Evolutionary conservation across 2,888 invertebrate species (phyloP), one percentile per base, ranked within the genome.

Genomic region (Stomorhina lunata): DNA sequence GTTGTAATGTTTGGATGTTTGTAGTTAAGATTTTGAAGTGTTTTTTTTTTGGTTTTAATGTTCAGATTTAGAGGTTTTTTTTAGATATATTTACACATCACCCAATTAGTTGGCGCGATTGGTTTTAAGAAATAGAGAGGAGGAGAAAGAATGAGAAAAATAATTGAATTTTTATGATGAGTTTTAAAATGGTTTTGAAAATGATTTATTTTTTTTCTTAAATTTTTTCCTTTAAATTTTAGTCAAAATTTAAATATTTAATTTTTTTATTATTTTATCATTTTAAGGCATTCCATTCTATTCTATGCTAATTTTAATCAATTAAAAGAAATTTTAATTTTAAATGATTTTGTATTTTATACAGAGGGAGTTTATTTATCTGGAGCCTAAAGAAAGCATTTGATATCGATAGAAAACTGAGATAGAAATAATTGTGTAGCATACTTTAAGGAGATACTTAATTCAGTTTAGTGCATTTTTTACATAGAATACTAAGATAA

Each of bases 41-140:
- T 40, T 25, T 27, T 37, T 10, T 40, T 73, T 10, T 61, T 50
- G 40, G 15, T 57, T 32, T 9, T 27, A 17, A 45, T 25, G 57
- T 50, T 17, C 15, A 27, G 45, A 48, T 43, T 9, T 4, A 61
- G n/a, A n/a, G n/a, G n/a, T 48, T 66, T 29, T n/a, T 57, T 29
- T 66, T 55, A 43, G 9, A 25, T 48, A 50, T 72, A 79, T 79
- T 73, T 65, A 66, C 79, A 80, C 17, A 59, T 72, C 72, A 43
- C 66, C 79, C 57, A 80, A 66, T 80, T 80, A 73, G 79, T 73
- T 61, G 32, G 72, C 79, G 34, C 68, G 27, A 43, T 45, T 63
- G 22, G 9, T 55, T 75, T 40, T 2, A 57, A 63, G 12, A 75
- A 20, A 45, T 57, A 77, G 43, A 72, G 57, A 40, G 79, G 37